phyloP scores from a whole-genome alignment of 2,113 vertebrate genomes.

The Nothocercus julius region DNA sequence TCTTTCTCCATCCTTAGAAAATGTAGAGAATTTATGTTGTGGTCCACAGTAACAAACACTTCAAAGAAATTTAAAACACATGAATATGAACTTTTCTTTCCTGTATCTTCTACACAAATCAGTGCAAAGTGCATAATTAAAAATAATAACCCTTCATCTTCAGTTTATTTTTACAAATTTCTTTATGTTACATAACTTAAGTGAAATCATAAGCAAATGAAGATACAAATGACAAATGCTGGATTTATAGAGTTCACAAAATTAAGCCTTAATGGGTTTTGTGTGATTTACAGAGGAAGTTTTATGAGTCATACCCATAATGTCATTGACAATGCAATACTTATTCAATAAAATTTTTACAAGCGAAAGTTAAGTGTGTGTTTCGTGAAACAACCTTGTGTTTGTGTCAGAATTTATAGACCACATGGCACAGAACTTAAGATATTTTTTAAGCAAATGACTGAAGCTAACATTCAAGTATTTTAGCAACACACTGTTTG shows the following conservation, averaged over 20 bases:
- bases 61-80: neutral
- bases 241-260: slow-evolving; percentile 19
- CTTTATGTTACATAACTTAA: neutral
- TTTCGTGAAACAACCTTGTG: neutral
- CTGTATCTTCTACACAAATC: neutral
- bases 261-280: neutral
- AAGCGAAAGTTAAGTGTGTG: slow-evolving; percentile 28
- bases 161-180: neutral
- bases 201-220: neutral
- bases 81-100: neutral
- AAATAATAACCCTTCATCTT: neutral
- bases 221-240: neutral
- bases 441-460: neutral
- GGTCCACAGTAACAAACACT: neutral
- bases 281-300: slow-evolving; percentile 6
- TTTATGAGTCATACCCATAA: neutral
- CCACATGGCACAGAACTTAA: neutral
- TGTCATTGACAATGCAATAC: neutral
- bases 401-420: slow-evolving; percentile 10
- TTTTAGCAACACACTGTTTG: neutral
- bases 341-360: slow-evolving; percentile 50
- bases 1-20: neutral
- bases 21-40: neutral
- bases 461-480: neutral
- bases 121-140: neutral